Evolutionary conservation across 2,888 invertebrate species (phyloP), one percentile per base, ranked within the genome.

Genomic region (Platycheirus rosarum): DNA sequence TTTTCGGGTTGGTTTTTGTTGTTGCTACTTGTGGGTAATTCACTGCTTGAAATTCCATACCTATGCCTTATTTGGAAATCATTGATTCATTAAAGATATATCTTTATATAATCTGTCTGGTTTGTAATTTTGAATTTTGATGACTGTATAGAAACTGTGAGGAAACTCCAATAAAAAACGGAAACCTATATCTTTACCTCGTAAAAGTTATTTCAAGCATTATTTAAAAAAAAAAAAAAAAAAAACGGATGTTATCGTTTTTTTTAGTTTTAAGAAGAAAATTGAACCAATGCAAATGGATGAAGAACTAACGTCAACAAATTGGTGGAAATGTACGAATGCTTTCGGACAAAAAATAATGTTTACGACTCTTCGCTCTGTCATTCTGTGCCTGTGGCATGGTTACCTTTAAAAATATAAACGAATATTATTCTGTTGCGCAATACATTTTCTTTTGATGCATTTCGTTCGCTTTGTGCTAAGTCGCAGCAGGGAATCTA

Each of bases 1-100:
- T 20, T 55, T 55, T 55, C 35, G 53, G 53, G 53, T 55, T 55
- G 35, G 2, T 55, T 53, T 55, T n/a, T 20, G 8, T 37, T n/a
- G 5, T 32, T 51, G 6, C 0, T 8, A 0, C 11, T 16, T 14
- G 13, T 16, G 7, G n/a, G n/a, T n/a, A n/a, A n/a, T n/a, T n/a
- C n/a, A n/a, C 23, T 20, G 4, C 1, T 55, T 20, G 7, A n/a
- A 55, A n/a, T 20, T 44, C 44, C 44, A 44, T 9, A 13, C n/a
- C 40, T 40, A 18, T 55, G 35, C 37, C 20, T 20, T 55, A 53
- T 55, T 37, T 37, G 8, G 53, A 55, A 35, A 13, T 37, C 37
- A 37, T 55, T 55, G 53, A 55, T 29, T 55, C 44, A 44, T 44
- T 18, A 44, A 44, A 44, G 16, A 16, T 16, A 42, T 3, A 7